Conservation (phyloP, 2,888 invertebrate species). For the Lobophora halterata region DNA sequence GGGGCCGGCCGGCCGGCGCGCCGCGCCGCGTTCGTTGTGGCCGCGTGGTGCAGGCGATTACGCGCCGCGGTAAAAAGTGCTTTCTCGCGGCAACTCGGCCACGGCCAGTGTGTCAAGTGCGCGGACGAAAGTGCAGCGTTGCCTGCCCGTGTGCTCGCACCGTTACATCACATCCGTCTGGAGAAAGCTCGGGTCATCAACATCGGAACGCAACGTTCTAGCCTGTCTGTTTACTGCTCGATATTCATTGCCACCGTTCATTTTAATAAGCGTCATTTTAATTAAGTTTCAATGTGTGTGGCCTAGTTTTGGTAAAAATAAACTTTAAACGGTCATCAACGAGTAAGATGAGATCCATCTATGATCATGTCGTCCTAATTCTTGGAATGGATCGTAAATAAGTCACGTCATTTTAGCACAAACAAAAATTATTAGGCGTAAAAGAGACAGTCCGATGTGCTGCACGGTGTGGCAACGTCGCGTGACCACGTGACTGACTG, state of each 20-base stretch:
- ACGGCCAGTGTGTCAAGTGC: constrained; percentile 81
- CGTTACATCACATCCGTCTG: constrained; percentile 75
- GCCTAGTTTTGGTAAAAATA: constrained; percentile 13
- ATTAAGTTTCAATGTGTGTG: constrained; percentile 11
- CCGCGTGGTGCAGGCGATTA: constrained; percentile 45
- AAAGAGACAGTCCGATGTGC: constrained; percentile 56
- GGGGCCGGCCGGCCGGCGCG: constrained; percentile 32
- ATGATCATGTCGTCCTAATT: constrained; percentile 61
- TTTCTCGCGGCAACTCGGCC: constrained; percentile 78
- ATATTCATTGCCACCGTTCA: constrained; percentile 12
- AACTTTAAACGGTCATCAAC: constrained; percentile 7
- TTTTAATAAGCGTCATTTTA: constrained; percentile 3
- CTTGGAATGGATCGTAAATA: constrained; percentile 67
- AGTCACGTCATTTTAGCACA: constrained; percentile 71
- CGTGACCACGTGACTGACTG: constrained; percentile 72
- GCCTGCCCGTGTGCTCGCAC: constrained; percentile 56
- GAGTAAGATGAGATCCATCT: constrained; percentile 37
- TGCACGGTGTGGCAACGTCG: constrained; percentile 70
- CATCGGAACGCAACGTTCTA: constrained; percentile 34
- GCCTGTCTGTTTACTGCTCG: constrained; percentile 3
- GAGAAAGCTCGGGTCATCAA: constrained; percentile 73
- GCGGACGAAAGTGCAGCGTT: constrained; percentile 76
- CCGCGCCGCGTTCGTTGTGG: constrained; percentile 5
- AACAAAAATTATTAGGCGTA: constrained; percentile 69
- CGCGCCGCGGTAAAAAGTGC: constrained; percentile 75